These are phyloP conservation scores for Chinchilla lanigera DNA, from an alignment of 2,113 vertebrate species.

Conservation along the genomic window DNA sequence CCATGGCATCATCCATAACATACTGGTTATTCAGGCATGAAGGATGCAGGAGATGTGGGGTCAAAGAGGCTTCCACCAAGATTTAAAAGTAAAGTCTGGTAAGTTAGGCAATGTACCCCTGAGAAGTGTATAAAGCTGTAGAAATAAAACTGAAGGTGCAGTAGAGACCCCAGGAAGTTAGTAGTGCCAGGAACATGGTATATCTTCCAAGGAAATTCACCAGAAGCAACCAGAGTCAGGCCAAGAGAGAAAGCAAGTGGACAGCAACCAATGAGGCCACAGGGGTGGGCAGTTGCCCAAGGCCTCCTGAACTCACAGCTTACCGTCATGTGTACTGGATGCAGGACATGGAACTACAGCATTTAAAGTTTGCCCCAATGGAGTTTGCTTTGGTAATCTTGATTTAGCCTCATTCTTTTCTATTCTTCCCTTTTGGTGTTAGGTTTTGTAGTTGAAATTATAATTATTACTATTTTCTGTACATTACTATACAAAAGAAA, in stretches of 20 bases:
- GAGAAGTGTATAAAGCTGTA: neutral
- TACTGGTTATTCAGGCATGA: neutral
- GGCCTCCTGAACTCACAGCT: neutral
- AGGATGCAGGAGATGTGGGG: neutral
- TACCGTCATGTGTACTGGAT: neutral
- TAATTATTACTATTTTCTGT: no score
- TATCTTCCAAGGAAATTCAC: neutral
- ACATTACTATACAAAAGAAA: no score
- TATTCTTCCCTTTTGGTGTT: neutral
- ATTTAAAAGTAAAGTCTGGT: neutral
- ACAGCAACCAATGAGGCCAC: neutral
- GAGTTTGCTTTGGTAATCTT: neutral
- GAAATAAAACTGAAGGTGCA: neutral
- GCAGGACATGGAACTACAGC: neutral
- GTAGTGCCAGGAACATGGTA: neutral
- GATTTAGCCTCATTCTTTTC: neutral
- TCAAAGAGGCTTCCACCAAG: neutral
- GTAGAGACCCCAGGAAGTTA: neutral
- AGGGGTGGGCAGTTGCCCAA: neutral
- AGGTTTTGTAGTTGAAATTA: neutral
- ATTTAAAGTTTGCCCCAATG: neutral
- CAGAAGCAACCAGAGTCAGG: neutral
- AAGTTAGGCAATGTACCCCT: neutral
- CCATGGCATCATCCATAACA: no score
- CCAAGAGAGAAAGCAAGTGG: neutral